A percentile compares a stretch with the other conserved stretches of the same genome.
Conservation (phyloP, 2,797 vertebrate species). For the Anguilla obscura region DNA sequence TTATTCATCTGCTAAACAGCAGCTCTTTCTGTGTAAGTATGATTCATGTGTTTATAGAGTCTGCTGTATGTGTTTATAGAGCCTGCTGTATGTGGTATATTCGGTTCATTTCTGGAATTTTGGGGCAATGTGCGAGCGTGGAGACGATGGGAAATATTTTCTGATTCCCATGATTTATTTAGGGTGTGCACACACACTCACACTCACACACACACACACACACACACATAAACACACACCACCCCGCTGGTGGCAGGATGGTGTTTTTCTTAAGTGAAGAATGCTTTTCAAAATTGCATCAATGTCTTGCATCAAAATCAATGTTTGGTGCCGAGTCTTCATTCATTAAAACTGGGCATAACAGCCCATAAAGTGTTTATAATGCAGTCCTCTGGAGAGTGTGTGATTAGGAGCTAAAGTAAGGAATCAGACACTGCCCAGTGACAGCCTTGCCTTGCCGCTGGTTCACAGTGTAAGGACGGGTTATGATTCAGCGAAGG, state of each 20-base stretch:
- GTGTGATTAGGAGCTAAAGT: neutral
- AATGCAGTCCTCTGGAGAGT: neutral
- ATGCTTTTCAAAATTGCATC: neutral
- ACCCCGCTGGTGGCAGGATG: constrained; percentile 15
- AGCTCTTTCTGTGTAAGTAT: neutral
- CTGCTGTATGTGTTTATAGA: too few relatives aligned
- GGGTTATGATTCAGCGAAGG: neutral
- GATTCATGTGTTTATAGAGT: too few relatives aligned
- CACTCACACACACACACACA: too few relatives aligned
- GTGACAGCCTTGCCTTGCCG: neutral
- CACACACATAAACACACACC: constrained; percentile 38
- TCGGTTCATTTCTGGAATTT: constrained; percentile 58
- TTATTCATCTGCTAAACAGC: neutral
- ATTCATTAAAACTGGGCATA: neutral
- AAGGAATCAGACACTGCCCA: neutral
- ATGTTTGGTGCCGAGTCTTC: constrained; percentile 31
- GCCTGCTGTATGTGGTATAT: too few relatives aligned
- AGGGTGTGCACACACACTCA: constrained; percentile 47
- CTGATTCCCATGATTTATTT: constrained; percentile 55
- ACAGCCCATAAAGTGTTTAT: neutral
- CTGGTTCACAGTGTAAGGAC: neutral
- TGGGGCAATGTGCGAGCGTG: constrained; percentile 54
- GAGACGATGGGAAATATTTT: constrained; percentile 53
- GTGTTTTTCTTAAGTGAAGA: neutral
- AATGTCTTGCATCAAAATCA: constrained; percentile 40